phyloP scores from a whole-genome alignment of 2,888 invertebrate species.

The Hydriomena furcata region DNA sequence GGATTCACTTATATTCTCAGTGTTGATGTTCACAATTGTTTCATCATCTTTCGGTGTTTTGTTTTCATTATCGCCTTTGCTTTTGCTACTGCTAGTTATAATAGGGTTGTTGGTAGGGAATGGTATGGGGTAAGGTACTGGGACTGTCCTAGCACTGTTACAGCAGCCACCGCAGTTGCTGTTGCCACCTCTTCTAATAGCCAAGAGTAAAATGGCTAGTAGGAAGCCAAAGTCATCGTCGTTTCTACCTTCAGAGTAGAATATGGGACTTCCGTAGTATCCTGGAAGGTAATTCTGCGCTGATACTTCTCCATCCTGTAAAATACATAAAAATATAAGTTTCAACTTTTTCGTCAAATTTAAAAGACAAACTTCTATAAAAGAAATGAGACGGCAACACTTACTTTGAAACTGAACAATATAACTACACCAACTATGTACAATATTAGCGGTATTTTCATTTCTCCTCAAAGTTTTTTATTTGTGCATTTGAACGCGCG shows the following conservation, averaged over 20 bases:
- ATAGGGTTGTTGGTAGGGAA: conserved; percentile 56
- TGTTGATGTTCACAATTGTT: conserved; percentile 33
- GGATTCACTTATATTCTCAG: conserved; percentile 26
- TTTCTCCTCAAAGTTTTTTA: conserved; percentile 8
- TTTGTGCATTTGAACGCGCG: conserved; percentile 12
- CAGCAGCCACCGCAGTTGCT: conserved; percentile 45
- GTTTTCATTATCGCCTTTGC: conserved; percentile 25
- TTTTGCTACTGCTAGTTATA: conserved; percentile 35
- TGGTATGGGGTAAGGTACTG: conserved; percentile 62
- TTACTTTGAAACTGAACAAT: conserved; percentile 25
- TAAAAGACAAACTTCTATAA: no score
- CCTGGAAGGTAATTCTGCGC: conserved; percentile 38
- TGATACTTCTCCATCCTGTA: conserved; percentile 46
- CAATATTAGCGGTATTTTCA: conserved; percentile 25
- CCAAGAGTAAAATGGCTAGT: conserved; percentile 55
- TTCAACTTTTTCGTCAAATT: no score
- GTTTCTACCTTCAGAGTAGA: conserved; percentile 35
- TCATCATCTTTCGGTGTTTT: conserved; percentile 22
- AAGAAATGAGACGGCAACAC: conserved; percentile 3
- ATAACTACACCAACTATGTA: conserved; percentile 10
- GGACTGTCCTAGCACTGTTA: conserved; percentile 44
- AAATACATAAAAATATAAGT: no score
- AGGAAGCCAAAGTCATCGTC: conserved; percentile 59
- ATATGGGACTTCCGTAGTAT: conserved; percentile 45
- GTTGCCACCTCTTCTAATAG: conserved; percentile 45